Conservation (phyloP, 35 echinoderm and acorn worm genomes). For the Lytechinus pictus region DNA sequence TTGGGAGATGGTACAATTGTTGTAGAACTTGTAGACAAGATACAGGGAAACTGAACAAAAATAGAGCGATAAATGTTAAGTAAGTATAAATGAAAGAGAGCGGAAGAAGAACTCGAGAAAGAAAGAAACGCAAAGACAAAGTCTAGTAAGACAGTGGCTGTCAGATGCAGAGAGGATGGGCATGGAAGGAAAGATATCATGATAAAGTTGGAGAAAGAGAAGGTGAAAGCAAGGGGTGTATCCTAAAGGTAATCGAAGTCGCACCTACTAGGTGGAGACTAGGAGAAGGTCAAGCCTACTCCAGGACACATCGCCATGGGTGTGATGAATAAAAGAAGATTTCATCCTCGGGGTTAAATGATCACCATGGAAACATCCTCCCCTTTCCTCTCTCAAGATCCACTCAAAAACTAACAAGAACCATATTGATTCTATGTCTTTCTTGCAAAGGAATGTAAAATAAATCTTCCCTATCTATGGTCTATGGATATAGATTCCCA, state of each 20-base stretch:
- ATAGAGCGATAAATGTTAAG: no score
- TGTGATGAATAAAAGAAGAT: not conserved
- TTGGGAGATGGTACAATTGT: no score
- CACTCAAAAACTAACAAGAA: not conserved
- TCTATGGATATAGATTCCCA: not conserved
- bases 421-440: not conserved
- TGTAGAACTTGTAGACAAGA: no score
- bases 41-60: no score
- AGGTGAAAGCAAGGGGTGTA: not conserved
- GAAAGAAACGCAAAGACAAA: not conserved
- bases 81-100: not conserved
- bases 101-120: not conserved
- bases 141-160: no score
- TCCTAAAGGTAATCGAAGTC: not conserved
- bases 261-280: not conserved
- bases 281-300: not conserved
- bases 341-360: not conserved
- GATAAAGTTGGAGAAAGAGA: not conserved
- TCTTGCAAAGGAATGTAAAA: not conserved
- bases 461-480: not conserved
- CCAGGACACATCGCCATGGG: not conserved
- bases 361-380: not conserved
- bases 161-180: not conserved
- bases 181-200: not conserved
- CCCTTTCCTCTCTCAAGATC: not conserved